Evolutionary conservation across 2,888 invertebrate species (phyloP).

Genomic region (Sinotaia quadrata): DNA sequence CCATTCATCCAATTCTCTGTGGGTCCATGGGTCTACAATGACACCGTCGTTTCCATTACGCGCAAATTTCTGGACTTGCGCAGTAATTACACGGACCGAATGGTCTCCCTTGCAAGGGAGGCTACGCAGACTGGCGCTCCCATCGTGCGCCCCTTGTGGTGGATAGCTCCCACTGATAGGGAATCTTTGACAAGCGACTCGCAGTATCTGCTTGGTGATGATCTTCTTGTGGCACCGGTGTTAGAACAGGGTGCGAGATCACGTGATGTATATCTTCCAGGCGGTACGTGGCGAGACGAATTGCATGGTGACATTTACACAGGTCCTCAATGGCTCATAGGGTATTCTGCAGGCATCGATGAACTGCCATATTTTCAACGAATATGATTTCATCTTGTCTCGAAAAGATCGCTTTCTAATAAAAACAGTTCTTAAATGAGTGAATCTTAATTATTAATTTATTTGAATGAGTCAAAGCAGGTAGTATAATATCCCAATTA

Average conservation of each 20-base stretch:
- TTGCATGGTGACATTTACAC: slow-evolving; percentile 30
- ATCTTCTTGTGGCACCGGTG: slow-evolving; percentile 67
- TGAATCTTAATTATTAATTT: too few relatives aligned
- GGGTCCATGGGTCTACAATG: slow-evolving; percentile 73
- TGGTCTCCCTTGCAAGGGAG: slow-evolving; percentile 57
- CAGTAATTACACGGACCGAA: slow-evolving; percentile 45
- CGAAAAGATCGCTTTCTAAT: too few relatives aligned
- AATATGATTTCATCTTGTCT: neutral
- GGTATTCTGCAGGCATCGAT: slow-evolving; percentile 48
- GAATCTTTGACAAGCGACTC: slow-evolving; percentile 86
- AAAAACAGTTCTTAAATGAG: too few relatives aligned
- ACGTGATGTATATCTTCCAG: slow-evolving; percentile 64
- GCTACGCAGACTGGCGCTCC: slow-evolving; percentile 76
- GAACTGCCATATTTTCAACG: slow-evolving; percentile 53
- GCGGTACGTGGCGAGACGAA: slow-evolving; percentile 53
- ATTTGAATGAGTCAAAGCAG: too few relatives aligned
- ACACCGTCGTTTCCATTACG: slow-evolving; percentile 49
- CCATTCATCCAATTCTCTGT: slow-evolving; percentile 90
- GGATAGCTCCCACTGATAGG: slow-evolving; percentile 87
- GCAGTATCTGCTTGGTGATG: slow-evolving; percentile 67
- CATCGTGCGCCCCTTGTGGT: slow-evolving; percentile 91
- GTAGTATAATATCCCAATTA: too few relatives aligned
- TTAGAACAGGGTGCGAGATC: slow-evolving; percentile 55
- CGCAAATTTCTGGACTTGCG: slow-evolving; percentile 49
- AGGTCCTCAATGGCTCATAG: slow-evolving; percentile 47